Evolutionary conservation across 1,140 invertebrate genomes (phyloP), one percentile per base, ranked within the genome.

Genomic region (Drosophila sp.): DNA sequence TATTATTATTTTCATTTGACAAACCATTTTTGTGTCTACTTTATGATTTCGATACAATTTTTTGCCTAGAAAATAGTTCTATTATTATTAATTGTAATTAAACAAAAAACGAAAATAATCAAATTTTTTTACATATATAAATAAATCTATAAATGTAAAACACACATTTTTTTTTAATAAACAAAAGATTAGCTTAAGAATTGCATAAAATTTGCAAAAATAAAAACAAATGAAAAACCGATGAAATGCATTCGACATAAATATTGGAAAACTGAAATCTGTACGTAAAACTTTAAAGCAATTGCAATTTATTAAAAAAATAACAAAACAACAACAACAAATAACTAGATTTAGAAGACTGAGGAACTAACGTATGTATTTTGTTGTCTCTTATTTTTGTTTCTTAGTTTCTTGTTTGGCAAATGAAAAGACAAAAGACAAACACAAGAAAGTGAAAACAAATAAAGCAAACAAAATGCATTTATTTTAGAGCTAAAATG

Each of bases 261-360:
- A 66, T 11, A n/a, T 34, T 38, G 48, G 8, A 43, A 63, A 48
- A 32, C 51, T 53, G 27, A 61, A 87, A 87, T 82, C 89, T 83
- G 82, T 87, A 87, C 83, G 79, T 83, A 79, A 83, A 87, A 89
- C 78, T 83, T 89, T 72, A 82, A 76, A 54, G 38, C 57, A 80
- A 62, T 57, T 65, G 61, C 43, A 29, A 40, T 64, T 14, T 50
- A 45, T 18, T 40, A 48, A 18, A 61, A 51, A 57, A 77, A 62
- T n/a, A n/a, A n/a, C n/a, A n/a, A n/a, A n/a, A n/a, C n/a, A 62
- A 70, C 63, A 70, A 71, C 62, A 84, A 84, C 70, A 76, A 79
- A 76, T 62, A 80, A 89, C 83, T 89, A 89, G 83, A 89, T 89
- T 83, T 89, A 89, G 83, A 89, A 89, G 83, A 89, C 83, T 89